Percentiles rank a stretch among this genome's conserved stretches.
Evolutionary conservation across 1,140 invertebrate genomes (phyloP).

Genomic region (Ceratina japonica): DNA sequence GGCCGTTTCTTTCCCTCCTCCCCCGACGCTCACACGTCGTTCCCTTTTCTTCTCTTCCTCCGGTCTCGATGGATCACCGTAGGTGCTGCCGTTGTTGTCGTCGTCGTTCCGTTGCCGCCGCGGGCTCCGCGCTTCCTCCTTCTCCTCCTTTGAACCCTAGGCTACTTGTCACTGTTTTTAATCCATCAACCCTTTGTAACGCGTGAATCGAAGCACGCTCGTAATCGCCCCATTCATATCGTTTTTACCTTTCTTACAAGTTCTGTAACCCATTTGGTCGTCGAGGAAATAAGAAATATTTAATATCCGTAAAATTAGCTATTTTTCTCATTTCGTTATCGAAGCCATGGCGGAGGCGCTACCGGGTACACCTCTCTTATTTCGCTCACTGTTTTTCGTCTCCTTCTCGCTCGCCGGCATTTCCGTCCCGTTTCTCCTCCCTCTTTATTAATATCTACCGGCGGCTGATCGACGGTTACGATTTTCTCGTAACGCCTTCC

Average conservation of each 20-base stretch:
- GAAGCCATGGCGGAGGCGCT: background rate
- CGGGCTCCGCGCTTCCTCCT: slow-evolving; percentile 62
- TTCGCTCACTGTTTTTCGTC: slow-evolving; percentile 27
- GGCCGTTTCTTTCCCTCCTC: slow-evolving; percentile 36
- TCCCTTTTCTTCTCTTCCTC: slow-evolving; percentile 36
- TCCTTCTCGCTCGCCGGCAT: slow-evolving; percentile 18
- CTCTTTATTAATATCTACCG: slow-evolving; percentile 64
- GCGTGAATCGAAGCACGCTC: too few species aligned
- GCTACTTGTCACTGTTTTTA: too few species aligned
- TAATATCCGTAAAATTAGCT: too few species aligned
- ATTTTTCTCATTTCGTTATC: too few species aligned
- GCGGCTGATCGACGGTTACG: slow-evolving; percentile 58
- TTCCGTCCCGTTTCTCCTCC: slow-evolving; percentile 21
- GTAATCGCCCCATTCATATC: too few species aligned
- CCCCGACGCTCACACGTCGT: slow-evolving; percentile 20
- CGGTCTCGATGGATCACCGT: slow-evolving; percentile 45
- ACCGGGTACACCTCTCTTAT: background rate
- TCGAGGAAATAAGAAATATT: too few species aligned
- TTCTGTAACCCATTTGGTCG: too few species aligned
- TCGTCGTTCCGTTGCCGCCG: background rate
- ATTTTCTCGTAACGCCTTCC: slow-evolving; percentile 61
- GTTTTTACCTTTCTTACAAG: too few species aligned
- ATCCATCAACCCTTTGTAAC: too few species aligned
- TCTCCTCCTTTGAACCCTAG: slow-evolving; percentile 31
- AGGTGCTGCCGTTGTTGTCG: slow-evolving; percentile 44